These are phyloP conservation scores for Syncerus caffer DNA, from an alignment of 2,797 vertebrate species.

Conservation along the genomic window DNA sequence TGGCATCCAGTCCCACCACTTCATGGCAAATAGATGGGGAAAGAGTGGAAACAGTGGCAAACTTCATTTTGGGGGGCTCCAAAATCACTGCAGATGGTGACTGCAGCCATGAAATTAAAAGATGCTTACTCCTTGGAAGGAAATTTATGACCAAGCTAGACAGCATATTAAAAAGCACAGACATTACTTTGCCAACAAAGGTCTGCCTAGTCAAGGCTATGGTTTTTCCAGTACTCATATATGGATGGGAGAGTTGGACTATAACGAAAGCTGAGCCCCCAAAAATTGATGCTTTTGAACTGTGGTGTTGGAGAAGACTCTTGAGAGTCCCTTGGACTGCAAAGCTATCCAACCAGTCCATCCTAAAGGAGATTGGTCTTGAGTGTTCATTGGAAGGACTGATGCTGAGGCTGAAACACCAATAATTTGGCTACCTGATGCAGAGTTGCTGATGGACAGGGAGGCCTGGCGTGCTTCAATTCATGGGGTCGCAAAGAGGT, in stretches of 20 bases:
- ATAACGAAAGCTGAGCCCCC: too few species aligned
- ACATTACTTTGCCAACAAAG: too few species aligned
- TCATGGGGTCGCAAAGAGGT: too few species aligned
- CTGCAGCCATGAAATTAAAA: not conserved
- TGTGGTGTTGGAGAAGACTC: not conserved
- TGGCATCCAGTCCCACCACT: not conserved
- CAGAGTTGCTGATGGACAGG: too few species aligned
- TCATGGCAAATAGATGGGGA: not conserved
- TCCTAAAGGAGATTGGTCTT: too few species aligned
- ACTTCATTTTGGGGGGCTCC: not conserved
- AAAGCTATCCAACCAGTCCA: too few species aligned
- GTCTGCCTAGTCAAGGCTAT: too few species aligned
- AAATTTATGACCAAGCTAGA: not conserved
- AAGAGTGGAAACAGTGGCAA: not conserved
- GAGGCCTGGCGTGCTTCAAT: too few species aligned
- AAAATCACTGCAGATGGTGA: not conserved
- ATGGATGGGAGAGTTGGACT: too few species aligned
- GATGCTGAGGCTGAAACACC: not conserved
- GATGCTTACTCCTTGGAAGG: fast-evolving
- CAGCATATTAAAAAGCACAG: not conserved
- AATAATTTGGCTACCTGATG: not conserved
- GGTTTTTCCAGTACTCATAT: too few species aligned
- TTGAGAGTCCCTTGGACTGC: too few species aligned
- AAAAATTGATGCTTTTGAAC: not conserved
- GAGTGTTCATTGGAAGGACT: not conserved